These are phyloP conservation scores for Rhinogobio ventralis DNA, from an alignment of 2,797 vertebrate species.

Conservation along the genomic window DNA sequence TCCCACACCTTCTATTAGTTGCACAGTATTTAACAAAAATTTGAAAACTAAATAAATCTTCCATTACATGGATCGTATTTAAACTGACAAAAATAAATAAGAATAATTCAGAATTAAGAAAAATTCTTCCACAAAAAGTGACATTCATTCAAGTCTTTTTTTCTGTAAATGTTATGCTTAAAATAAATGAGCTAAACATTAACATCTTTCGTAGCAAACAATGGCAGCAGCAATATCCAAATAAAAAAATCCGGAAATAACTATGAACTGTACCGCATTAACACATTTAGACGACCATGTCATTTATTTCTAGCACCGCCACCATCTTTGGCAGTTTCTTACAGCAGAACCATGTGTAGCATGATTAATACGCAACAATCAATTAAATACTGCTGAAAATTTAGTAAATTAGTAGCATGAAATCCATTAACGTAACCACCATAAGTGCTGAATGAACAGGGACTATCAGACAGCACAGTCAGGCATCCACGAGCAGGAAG, in stretches of 20 bases:
- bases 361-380: neutral
- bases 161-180: neutral
- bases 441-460: neutral
- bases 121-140: too few relatives aligned
- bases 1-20: too few relatives aligned
- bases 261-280: neutral
- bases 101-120: too few relatives aligned
- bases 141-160: neutral
- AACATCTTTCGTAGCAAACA: neutral
- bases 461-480: conserved; percentile 20
- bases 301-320: neutral
- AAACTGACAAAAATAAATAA: too few relatives aligned
- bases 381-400: conserved; percentile 31
- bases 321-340: neutral
- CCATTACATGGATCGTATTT: neutral
- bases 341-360: neutral
- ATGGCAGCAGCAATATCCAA: neutral
- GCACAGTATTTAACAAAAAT: neutral
- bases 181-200: neutral
- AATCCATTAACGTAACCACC: conserved; percentile 22
- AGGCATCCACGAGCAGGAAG: conserved; percentile 13
- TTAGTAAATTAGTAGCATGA: conserved; percentile 15
- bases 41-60: neutral
- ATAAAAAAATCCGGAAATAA: neutral
- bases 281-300: neutral